phyloP scores from a whole-genome alignment of 2,797 vertebrate species.

The Falco berigora region DNA sequence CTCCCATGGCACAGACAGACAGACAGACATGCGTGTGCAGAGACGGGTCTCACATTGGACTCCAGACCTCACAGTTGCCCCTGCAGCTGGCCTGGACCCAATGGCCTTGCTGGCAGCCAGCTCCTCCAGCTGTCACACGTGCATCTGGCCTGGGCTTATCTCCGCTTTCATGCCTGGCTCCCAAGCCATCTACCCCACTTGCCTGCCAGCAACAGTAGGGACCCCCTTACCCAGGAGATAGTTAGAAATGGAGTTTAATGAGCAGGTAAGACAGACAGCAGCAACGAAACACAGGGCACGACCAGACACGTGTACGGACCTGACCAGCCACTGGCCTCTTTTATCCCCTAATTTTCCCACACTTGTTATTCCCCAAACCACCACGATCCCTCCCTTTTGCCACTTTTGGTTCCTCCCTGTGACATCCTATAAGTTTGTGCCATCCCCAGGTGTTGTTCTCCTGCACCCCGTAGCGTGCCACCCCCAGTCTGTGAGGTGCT shows the following conservation, averaged over 20 bases:
- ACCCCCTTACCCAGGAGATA: not conserved
- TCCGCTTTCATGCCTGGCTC: not conserved
- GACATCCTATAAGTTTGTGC: not conserved
- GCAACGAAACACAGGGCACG: not conserved
- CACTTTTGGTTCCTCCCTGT: not conserved
- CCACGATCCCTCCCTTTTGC: rapidly evolving
- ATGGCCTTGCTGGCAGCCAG: not conserved
- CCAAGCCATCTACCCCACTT: not conserved
- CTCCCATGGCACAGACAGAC: not conserved
- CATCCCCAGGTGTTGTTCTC: not conserved
- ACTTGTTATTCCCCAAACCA: not conserved
- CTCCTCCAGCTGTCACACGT: not conserved
- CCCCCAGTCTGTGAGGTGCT: not conserved
- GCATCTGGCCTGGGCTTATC: not conserved
- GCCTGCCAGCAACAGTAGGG: not conserved
- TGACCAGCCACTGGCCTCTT: not conserved
- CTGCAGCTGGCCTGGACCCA: not conserved
- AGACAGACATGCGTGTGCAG: too few relatives aligned
- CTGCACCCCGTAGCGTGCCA: not conserved
- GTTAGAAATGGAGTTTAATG: not conserved
- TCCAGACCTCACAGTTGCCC: not conserved
- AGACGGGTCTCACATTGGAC: not conserved
- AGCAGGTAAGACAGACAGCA: not conserved
- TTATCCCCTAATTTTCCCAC: not conserved
- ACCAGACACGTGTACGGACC: not conserved